phyloP scores from a whole-genome alignment of 2,113 vertebrate genomes.

The Bujurquina vittata region DNA sequence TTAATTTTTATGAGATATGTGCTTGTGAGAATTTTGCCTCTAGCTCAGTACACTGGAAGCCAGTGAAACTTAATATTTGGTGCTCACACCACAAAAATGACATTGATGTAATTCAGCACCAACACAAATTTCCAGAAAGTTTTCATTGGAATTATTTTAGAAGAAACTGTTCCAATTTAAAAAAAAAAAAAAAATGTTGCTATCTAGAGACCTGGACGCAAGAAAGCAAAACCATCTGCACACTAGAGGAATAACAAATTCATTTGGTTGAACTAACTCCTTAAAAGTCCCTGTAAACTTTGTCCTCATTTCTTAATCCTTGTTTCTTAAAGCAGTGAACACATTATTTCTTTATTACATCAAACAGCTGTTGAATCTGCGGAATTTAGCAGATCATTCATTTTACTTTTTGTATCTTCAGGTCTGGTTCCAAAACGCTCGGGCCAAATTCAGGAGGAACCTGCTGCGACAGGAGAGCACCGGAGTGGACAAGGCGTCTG shows the following conservation, averaged over 20 bases:
- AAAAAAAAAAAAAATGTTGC: not conserved
- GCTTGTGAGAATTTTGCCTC: too few relatives aligned
- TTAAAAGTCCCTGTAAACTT: not conserved
- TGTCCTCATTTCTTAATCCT: not conserved
- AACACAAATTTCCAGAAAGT: not conserved
- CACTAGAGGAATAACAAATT: not conserved
- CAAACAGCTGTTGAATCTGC: accelerated
- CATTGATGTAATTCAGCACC: not conserved
- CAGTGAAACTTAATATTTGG: not conserved
- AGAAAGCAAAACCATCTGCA: not conserved
- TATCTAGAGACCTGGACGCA: not conserved
- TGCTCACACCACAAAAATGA: not conserved
- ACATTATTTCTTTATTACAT: not conserved
- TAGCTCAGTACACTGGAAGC: not conserved
- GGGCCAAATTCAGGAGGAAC: conserved; percentile 98
- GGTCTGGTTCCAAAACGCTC: conserved; percentile 99
- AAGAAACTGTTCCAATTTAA: not conserved
- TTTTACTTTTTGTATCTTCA: conserved; percentile 45
- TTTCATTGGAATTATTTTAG: not conserved
- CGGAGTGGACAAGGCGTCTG: conserved; percentile 93
- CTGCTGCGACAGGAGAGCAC: conserved; percentile 96
- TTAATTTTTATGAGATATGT: too few relatives aligned
- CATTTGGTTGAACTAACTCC: not conserved
- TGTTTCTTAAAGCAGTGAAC: not conserved
- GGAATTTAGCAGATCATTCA: accelerated